These are phyloP conservation scores for Brenthis ino DNA, from an alignment of 2,888 invertebrate genomes.

Conservation along the genomic window DNA sequence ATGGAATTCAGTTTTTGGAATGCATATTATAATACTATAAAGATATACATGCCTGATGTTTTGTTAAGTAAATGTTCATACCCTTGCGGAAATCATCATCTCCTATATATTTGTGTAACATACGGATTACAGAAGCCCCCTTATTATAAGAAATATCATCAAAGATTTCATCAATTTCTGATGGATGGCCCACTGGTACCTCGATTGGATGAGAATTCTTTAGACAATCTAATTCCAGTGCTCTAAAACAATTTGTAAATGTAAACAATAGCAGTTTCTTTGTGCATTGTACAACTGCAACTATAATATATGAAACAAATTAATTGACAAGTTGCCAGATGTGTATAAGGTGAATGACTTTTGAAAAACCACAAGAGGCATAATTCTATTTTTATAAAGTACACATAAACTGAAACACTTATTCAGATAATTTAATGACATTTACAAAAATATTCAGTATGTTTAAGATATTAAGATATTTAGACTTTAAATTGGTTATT, in stretches of 20 bases:
- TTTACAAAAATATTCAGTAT: not conserved
- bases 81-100: conserved; percentile 96
- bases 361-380: conserved; percentile 29
- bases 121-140: conserved; percentile 96
- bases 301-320: not conserved
- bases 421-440: not conserved
- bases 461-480: not conserved
- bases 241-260: conserved; percentile 71
- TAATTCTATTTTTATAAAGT: conserved; percentile 29
- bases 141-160: conserved; percentile 98
- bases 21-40: not conserved
- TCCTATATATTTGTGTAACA: conserved; percentile 96
- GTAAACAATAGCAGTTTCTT: not conserved
- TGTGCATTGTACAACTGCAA: conserved; percentile 6
- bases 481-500: no score
- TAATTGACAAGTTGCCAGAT: conserved; percentile 33
- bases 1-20: not conserved
- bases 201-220: conserved; percentile 98
- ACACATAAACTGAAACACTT: conserved; percentile 4
- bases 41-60: conserved; percentile 83
- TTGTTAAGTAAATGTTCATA: conserved; percentile 93
- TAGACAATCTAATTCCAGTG: conserved; percentile 92
- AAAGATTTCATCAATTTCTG: conserved; percentile 98
- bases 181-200: conserved; percentile 96
- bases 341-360: conserved; percentile 34